A percentile compares a stretch with the other conserved stretches of the same genome.
Evolutionary conservation across 2,113 vertebrate genomes (phyloP).

Genomic region (Myotis yumanensis): DNA sequence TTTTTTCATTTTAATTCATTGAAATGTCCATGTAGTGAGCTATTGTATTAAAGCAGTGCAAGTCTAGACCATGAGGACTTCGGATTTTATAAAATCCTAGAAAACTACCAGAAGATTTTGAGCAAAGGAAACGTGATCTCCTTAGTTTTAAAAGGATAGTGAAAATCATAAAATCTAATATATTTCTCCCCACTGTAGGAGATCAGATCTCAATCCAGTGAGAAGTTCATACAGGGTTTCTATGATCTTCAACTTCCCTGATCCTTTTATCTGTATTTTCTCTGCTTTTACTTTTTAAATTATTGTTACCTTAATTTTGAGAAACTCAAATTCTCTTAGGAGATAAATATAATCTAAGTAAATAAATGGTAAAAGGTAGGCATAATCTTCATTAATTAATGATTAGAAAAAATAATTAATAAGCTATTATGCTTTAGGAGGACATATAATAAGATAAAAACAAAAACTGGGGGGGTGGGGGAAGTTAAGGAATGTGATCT

Average conservation of each 20-base stretch:
- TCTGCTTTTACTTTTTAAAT: background rate
- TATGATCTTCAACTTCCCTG: background rate
- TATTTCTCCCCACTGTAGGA: constrained; percentile 6
- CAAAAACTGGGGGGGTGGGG: background rate
- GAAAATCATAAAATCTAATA: constrained; percentile 28
- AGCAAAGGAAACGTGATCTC: background rate
- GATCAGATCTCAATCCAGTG: background rate
- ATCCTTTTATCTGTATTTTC: background rate
- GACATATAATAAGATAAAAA: background rate
- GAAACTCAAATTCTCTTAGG: background rate
- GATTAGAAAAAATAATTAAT: background rate
- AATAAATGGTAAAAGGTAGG: background rate
- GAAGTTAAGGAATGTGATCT: background rate
- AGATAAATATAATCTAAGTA: background rate
- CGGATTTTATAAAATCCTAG: constrained; percentile 26
- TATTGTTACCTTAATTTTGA: constrained; percentile 27
- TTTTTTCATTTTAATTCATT: constrained; percentile 15
- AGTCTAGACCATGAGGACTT: background rate
- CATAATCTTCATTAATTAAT: background rate
- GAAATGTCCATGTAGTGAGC: background rate
- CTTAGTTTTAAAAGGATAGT: background rate
- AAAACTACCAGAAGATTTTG: background rate
- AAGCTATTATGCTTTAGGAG: background rate
- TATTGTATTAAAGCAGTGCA: background rate
- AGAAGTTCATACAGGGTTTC: background rate